Percentiles rank a stretch among this genome's conserved stretches.
These are phyloP conservation scores for Manacus vitellinus DNA, from an alignment of 2,113 vertebrate genomes.

Conservation along the genomic window DNA sequence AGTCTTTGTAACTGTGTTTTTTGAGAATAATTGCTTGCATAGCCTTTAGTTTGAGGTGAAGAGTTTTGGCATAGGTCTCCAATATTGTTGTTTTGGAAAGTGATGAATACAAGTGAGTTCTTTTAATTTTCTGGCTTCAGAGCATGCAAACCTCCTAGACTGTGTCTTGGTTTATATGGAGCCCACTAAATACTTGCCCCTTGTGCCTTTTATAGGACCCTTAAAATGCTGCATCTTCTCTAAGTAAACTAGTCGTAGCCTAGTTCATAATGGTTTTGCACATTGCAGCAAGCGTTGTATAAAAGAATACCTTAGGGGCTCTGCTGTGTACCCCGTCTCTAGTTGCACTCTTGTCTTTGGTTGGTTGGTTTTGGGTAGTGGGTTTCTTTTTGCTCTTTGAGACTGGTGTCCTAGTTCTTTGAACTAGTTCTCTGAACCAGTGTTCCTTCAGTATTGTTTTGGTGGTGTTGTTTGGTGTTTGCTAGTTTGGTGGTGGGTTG, in stretches of 20 bases:
- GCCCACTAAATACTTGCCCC: not conserved
- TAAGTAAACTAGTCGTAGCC: not conserved
- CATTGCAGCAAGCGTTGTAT: not conserved
- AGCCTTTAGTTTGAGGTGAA: not conserved
- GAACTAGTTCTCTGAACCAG: not conserved
- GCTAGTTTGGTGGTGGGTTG: not conserved
- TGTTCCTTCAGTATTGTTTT: not conserved
- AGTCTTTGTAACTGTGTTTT: not conserved
- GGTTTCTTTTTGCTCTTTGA: not conserved
- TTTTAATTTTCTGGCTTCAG: not conserved
- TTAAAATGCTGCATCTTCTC: not conserved
- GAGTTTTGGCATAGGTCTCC: not conserved
- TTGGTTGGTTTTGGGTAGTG: not conserved
- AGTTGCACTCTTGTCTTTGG: not conserved
- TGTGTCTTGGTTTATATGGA: not conserved
- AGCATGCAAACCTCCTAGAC: not conserved
- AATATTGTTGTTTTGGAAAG: not conserved
- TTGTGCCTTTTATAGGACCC: not conserved
- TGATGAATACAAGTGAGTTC: not conserved
- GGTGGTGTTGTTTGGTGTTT: not conserved
- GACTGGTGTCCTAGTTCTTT: not conserved
- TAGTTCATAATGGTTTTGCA: not conserved
- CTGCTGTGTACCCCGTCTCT: not conserved
- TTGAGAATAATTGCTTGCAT: not conserved
- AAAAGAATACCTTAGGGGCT: rapidly evolving